Base-by-base conservation (phyloP, 2,888 invertebrate species). In the Limnephilus lunatus region DNA sequence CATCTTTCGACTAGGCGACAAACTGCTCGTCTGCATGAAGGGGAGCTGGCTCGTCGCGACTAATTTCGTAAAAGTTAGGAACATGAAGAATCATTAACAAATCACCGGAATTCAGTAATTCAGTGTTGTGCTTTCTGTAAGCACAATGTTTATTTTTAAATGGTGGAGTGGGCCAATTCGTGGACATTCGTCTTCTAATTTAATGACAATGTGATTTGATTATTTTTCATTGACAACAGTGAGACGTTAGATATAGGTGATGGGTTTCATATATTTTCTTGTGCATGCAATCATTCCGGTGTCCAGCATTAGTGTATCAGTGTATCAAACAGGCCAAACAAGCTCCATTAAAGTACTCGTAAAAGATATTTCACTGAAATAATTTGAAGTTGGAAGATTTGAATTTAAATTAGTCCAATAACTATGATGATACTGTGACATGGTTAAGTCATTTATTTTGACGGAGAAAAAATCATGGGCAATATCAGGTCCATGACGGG, bases 401-500 rank as follows among this genome's bases (percentile, higher is more conserved):
- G 35, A 35, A 35, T 35, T 35, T 35, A 35, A 35, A 19, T 68
- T 68, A 68, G 19, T 68, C 53, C 19, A 68, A 68, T 68, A 68
- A 7, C 7, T 68, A 0, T 68, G 68, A 0, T 68, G 25, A 25
- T 68, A 68, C 25, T 68, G 25, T 5, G 7, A 68, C 53, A 25
- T 68, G 19, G 25, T 14, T 19, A 25, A 25, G 5, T 15, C 4
- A 3, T 1, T 19, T 68, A 19, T 68, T 68, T 68, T 68, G 19
- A 19, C 19, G 25, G 19, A 14, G 19, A 68, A 68, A 53, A 68
- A 68, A 68, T 68, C 19, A 5, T 25, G 53, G 7, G 7, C 25
- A 68, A 68, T 68, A 68, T 19, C 1, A 48, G 85, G 48, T 53
- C 85, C 89, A 35, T 48, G 89, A 82, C 90, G 85, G 82, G 80